Evolutionary conservation across 1,140 invertebrate species (phyloP), one percentile per base, ranked within the genome.

Genomic region (Ceratina australensis): DNA sequence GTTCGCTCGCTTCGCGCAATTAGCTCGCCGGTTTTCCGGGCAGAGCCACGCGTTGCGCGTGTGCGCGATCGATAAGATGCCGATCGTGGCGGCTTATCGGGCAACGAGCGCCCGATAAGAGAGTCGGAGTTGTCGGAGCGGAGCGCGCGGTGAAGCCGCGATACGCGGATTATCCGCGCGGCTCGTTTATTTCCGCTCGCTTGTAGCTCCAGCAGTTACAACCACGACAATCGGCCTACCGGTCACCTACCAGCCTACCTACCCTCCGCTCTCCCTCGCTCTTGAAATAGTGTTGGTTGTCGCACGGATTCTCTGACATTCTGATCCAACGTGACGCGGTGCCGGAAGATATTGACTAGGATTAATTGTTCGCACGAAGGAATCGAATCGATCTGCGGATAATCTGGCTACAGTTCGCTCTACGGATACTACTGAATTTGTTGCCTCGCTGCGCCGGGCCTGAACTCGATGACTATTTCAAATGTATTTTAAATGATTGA

Each of bases 1-100:
- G 28, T 12, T 42, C 26, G 49, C 10, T 68, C 33, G 24, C n/a
- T n/a, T n/a, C 73, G 72, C 73, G 67, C 56, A 80, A 54, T 72
- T 69, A 28, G 59, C 33, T 16, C 49, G 61, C 7, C 63, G 49
- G 26, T 73, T 79, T 67, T 47, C 56, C 69, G 50, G n/a, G 2
- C 18, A 47, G 15, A 57, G 64, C 22, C 26, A 49, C 77, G 50
- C 64, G 33, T 56, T 26, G 63, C 54, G 81, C 68, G 77, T 77
- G 81, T 65, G 52, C 64, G 8, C 73, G 75, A 84, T 84, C 75
- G 75, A 85, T 85, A 82, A 82, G 82, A 85, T 85, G 83, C 59
- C 66, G 76, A 85, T 85, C 72, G 64, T 57, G 54, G 13, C 72
- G 74, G 79, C 76, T 85, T 85, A 84, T 85, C 83, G 80, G 67